phyloP scores from a whole-genome alignment of 2,797 vertebrate species.

The Sebastes glaucus region DNA sequence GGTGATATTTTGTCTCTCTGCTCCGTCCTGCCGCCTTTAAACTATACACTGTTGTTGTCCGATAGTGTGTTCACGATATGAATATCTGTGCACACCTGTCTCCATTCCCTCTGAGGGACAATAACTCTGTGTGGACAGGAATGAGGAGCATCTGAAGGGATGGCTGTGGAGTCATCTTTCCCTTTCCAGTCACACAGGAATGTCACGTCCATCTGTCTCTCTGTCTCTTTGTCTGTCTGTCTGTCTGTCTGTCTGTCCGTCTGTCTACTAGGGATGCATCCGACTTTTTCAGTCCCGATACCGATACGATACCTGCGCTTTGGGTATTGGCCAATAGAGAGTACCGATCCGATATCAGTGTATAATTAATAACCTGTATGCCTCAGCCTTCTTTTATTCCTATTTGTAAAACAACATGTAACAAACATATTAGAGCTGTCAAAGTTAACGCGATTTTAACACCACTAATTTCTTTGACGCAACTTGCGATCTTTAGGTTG shows the following conservation, averaged over 20 bases:
- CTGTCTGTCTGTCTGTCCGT: not conserved
- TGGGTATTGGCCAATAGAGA: no score
- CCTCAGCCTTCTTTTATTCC: no score
- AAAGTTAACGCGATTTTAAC: no score
- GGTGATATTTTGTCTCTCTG: not conserved
- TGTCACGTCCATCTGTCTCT: not conserved
- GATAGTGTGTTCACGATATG: not conserved
- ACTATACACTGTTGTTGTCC: not conserved
- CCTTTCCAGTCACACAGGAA: slow-evolving; percentile 18
- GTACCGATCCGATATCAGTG: no score
- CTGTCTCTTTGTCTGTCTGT: not conserved
- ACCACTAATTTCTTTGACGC: no score
- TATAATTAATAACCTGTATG: no score
- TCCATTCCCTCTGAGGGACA: slow-evolving; percentile 17
- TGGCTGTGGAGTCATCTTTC: slow-evolving; percentile 38
- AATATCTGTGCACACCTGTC: slow-evolving; percentile 36
- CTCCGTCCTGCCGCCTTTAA: not conserved
- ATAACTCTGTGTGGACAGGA: slow-evolving; percentile 31
- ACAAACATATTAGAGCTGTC: no score
- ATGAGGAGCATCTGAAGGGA: slow-evolving; percentile 29
- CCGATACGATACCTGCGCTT: no score
- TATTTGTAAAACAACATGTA: no score
- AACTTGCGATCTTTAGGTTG: no score
- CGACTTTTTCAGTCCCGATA: no score
- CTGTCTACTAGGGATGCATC: no score